Conservation (phyloP, 2,113 vertebrate genomes). For the Tylochromis polylepis region DNA sequence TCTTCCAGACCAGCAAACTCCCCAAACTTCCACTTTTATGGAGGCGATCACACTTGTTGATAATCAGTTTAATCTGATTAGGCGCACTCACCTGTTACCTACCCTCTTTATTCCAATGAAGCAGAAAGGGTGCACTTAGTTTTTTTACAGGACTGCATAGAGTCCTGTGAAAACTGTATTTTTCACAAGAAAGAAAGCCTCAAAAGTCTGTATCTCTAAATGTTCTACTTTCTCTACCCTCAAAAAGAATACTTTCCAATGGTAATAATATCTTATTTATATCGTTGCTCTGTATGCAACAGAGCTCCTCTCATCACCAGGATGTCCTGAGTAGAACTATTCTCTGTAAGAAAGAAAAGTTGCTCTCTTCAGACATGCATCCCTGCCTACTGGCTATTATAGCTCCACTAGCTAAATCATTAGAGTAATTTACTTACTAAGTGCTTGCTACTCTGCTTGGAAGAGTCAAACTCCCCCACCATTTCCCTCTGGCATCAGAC, state of each 20-base stretch:
- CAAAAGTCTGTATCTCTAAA: not conserved
- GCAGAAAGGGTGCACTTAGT: not conserved
- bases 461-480: constrained; percentile 29
- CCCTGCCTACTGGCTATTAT: constrained; percentile 51
- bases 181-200: not conserved
- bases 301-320: not conserved
- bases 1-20: not conserved
- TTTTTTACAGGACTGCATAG: not conserved
- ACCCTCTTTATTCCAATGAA: not conserved
- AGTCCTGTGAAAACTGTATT: not conserved
- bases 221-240: not conserved
- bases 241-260: not conserved
- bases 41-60: not conserved
- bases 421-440: constrained; percentile 61
- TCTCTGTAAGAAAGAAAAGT: constrained; percentile 15
- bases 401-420: constrained; percentile 52
- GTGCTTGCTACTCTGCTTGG: constrained; percentile 39
- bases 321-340: not conserved
- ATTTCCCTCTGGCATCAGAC: constrained; percentile 20
- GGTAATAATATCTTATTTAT: not conserved
- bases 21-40: not conserved
- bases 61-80: not conserved
- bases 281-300: not conserved
- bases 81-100: not conserved
- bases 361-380: not conserved